Percentiles rank a stretch among this genome's conserved stretches.
Evolutionary conservation across 2,797 vertebrate genomes (phyloP).

Genomic region (Craterocephalus amniculus): DNA sequence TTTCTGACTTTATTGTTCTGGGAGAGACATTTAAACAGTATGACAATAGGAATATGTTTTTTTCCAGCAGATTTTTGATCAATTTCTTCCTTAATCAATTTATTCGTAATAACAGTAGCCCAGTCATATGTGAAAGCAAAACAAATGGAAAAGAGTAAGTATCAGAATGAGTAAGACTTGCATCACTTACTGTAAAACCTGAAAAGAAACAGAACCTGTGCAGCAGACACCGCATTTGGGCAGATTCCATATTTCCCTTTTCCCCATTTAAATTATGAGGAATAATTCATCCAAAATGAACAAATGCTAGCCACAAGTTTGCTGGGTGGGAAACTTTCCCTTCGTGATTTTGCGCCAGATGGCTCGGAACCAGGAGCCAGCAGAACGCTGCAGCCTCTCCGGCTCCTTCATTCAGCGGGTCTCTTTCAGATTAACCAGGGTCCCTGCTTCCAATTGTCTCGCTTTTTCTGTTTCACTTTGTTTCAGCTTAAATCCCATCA

Average conservation of each 20-base stretch:
- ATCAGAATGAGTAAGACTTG: constrained; percentile 1
- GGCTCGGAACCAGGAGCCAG: constrained; percentile 61
- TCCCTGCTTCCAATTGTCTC: constrained; percentile 26
- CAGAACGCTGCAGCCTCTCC: constrained; percentile 43
- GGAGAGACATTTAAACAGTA: constrained; percentile 25
- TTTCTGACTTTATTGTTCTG: constrained; percentile 28
- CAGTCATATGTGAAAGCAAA: background rate
- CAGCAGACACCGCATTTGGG: background rate
- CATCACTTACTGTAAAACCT: constrained; percentile 2
- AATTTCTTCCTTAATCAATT: constrained; percentile 8
- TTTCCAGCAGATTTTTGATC: constrained; percentile 5
- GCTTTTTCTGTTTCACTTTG: constrained; percentile 47
- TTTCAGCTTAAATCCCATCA: constrained; percentile 50
- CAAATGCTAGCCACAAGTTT: constrained; percentile 48
- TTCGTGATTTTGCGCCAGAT: constrained; percentile 57
- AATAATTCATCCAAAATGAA: constrained; percentile 41
- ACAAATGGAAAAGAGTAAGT: constrained; percentile 4
- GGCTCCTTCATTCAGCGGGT: constrained; percentile 44
- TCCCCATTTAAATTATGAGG: constrained; percentile 11
- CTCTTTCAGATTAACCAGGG: constrained; percentile 40
- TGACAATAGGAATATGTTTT: constrained; percentile 7
- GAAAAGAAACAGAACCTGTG: background rate
- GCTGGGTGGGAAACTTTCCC: constrained; percentile 63
- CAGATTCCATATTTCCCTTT: constrained; percentile 8
- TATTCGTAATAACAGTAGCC: constrained; percentile 1